Base-by-base conservation (phyloP, 2,888 invertebrate genomes). In the Cistogaster globosa region DNA sequence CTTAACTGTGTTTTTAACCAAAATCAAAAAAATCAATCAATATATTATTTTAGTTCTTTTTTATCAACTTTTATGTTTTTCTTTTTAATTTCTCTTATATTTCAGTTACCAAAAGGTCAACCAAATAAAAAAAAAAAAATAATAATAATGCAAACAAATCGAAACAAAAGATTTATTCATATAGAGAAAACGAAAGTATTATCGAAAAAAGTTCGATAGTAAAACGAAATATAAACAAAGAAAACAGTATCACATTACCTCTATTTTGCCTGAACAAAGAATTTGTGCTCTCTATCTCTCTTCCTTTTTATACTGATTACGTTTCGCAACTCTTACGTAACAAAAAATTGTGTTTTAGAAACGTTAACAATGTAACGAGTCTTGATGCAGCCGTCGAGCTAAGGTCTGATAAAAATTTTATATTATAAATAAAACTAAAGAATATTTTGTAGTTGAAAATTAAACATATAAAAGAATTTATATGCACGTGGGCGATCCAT, bases 21-120 rank as follows among this genome's bases (percentile, higher is more conserved):
- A 26, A 51, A 22, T 42, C n/a, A 1, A 68, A n/a, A n/a, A n/a
- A n/a, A n/a, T n/a, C n/a, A n/a, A 18, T 48, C 26, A 57, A 42
- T 18, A 68, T 42, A 53, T 69, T 58, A 63, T 62, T 72, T 48
- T 63, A 58, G 32, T 32, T 32, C 0, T 32, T 32, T 72, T 77
- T 85, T 58, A 81, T 53, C 75, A 36, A 77, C 36, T 84, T 57
- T 81, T 84, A 77, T 77, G 51, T 65, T 79, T 51, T 60, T 78
- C 14, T 67, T 78, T 77, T 81, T 72, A 72, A 65, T 85, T 77
- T 85, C 81, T 85, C 57, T 85, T 85, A 82, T 75, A 82, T 82
- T 85, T 85, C 85, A 85, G 85, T 85, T 85, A 78, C 77, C 85
- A 85, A 85, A 85, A 85, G 82, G 74, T 74, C 78, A 78, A 75